Evolutionary conservation across 2,113 vertebrate genomes (phyloP), one percentile per base, ranked within the genome.

Genomic region (Willisornis vidua): DNA sequence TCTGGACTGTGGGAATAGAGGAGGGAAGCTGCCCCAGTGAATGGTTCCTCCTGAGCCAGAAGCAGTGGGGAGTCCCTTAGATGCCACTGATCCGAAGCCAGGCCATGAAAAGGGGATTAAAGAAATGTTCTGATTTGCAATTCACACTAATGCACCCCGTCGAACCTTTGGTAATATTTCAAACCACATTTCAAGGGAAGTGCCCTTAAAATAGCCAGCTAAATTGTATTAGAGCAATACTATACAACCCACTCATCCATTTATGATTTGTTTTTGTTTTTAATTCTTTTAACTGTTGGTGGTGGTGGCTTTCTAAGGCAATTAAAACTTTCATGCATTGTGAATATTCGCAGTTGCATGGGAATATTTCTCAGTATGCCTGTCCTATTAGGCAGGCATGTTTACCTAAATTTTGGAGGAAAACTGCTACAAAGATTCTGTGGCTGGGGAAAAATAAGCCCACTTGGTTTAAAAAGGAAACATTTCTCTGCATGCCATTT

Each of bases 91-190:
- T 98, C 98, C 99, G 97, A 98, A 98, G 98, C 98, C 97, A 97
- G 97, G 98, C 98, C 98, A 99, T 99, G 99, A 99, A 99, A 99
- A 98, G 98, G 97, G 99, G 99, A 99, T 99, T 99, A 99, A 98
- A 98, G 98, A 98, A 98, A 97, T 96, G 98, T 98, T 98, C 98
- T 99, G 98, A 99, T 99, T 99, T 99, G 98, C 98, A 99, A 99
- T 99, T 99, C 99, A 99, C 98, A 98, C 98, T 98, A 97, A 98
- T 98, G 99, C 99, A 98, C 98, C 99, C 99, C 97, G 98, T 97
- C 98, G 98, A 98, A 99, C 98, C 98, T 97, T 89, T 98, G 98
- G 98, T 99, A 98, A 99, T 99, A 99, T 99, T 99, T 98, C 98
- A 98, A 98, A 98, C 98, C 98, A 90, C 94, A 95, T 98, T 98